These are phyloP conservation scores for Enteromius thamalakanensis DNA, from an alignment of 2,797 vertebrate genomes.

Conservation along the genomic window DNA sequence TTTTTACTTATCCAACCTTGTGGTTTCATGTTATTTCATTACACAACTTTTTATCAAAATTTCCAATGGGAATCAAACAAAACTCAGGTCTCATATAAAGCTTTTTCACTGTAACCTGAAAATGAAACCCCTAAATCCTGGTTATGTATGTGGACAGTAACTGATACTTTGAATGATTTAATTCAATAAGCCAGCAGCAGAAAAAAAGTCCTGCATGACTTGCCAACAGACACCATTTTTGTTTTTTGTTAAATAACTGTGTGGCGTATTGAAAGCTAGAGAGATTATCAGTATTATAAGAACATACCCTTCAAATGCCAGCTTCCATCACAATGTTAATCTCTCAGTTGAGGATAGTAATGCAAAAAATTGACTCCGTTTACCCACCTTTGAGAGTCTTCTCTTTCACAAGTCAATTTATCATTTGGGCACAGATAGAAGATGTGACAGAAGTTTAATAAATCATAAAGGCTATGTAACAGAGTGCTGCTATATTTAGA, in stretches of 20 bases:
- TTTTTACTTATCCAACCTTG: neutral
- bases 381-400: constrained; percentile 66
- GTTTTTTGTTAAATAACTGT: constrained; percentile 57
- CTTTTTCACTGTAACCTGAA: neutral
- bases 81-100: neutral
- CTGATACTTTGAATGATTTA: constrained; percentile 44
- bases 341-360: constrained; percentile 72
- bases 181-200: neutral
- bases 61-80: neutral
- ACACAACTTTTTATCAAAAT: neutral
- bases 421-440: constrained; percentile 9
- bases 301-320: constrained; percentile 65
- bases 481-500: constrained; percentile 20
- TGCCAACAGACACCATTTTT: constrained; percentile 68
- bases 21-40: neutral
- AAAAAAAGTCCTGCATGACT: constrained; percentile 53
- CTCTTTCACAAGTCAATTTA: constrained; percentile 35
- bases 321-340: constrained; percentile 64
- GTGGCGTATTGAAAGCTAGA: constrained; percentile 64
- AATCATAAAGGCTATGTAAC: constrained; percentile 22
- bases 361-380: constrained; percentile 76
- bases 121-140: neutral
- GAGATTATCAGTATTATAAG: constrained; percentile 74
- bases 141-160: constrained; percentile 54
- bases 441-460: neutral